Evolutionary conservation across 2,888 invertebrate genomes (phyloP), one percentile per base, ranked within the genome.

Genomic region (Cheilosia urbana): DNA sequence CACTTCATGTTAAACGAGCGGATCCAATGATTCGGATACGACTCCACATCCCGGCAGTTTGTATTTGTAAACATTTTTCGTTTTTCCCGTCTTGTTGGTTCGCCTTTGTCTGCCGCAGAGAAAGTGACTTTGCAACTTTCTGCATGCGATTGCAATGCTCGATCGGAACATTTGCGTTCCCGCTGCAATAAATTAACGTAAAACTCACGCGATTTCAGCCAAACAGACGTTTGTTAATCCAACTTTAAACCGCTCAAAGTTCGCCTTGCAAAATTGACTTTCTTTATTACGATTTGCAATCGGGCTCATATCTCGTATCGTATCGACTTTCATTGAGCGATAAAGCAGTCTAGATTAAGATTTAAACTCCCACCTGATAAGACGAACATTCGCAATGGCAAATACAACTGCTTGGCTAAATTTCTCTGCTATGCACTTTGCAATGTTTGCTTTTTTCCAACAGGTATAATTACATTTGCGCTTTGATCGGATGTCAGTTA

Each of bases 101-200:
- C 13, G 13, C 37, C 37, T 37, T 49, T 17, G 19, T 49, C 49
- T 13, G 57, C 60, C 80, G 9, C 30, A 76, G 84, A 81, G 84
- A 85, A 85, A 85, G 84, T 84, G 65, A 85, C 80, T 80, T 45
- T 76, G 76, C 84, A 85, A 76, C 84, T 85, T 85, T 85, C 76
- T 57, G 45, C 53, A 15, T 51, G 53, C 45, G 21, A 24, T 27
- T 63, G 63, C 55, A 27, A 58, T 30, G 34, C 37, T 69, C 57
- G 21, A 45, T 45, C 27, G 47, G 37, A 78, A 30, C 55, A 53
- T 60, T 58, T 40, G n/a, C 55, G 45, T 42, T 58, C 40, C 45
- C 57, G 27, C 51, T 19, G 71, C 78, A 57, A 78, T 78, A 78
- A 78, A 62, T 69, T 24, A 62, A 77, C 57, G 57, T 7, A 71